Base-by-base conservation (phyloP, 2,797 vertebrate species). In the Varecia variegata region DNA sequence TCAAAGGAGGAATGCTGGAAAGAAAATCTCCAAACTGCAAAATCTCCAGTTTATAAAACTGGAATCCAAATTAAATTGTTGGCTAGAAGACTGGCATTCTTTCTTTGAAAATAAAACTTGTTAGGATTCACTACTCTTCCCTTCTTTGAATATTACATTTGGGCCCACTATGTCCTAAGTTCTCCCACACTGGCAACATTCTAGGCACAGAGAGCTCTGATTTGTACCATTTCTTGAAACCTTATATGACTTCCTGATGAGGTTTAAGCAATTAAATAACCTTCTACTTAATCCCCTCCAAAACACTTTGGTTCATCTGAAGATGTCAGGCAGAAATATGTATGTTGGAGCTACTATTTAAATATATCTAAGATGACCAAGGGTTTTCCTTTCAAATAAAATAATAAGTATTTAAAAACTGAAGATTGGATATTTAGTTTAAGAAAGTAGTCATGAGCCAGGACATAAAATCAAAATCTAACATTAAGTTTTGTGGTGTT, bases 11-110 rank as follows among this genome's bases (percentile, higher is more conserved):
- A 86, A 71, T 54, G 10, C 2, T 70, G 23, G 88, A 43, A 84
- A 90, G 38, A 92, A 67, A 71, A 45, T 83, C 1, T 27, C 43
- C 40, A 56, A 88, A 85, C 9, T 62, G 30, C 13, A 54, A 95
- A 81, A n/a, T n/a, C n/a, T n/a, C n/a, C n/a, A n/a, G 12, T 88
- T 91, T 87, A 43, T 71, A 67, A 82, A 95, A 68, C n/a, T 76
- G 27, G 73, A 85, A 88, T 94, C 30, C 52, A 92, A 73, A 92
- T 93, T 76, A 89, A 50, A 27, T 88, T 18, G 65, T 83, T 90
- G 21, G 12, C 15, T 77, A 40, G 35, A 88, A 87, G 54, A 4
- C 18, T 92, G 32, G 9, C 5, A 32, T 70, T 90, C 73, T 92
- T 87, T 83, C 40, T 68, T 92, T 71, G 56, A 93, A 71, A 87